phyloP scores from a whole-genome alignment of 1,140 invertebrate species.

The Pachypeltis micranthus region DNA sequence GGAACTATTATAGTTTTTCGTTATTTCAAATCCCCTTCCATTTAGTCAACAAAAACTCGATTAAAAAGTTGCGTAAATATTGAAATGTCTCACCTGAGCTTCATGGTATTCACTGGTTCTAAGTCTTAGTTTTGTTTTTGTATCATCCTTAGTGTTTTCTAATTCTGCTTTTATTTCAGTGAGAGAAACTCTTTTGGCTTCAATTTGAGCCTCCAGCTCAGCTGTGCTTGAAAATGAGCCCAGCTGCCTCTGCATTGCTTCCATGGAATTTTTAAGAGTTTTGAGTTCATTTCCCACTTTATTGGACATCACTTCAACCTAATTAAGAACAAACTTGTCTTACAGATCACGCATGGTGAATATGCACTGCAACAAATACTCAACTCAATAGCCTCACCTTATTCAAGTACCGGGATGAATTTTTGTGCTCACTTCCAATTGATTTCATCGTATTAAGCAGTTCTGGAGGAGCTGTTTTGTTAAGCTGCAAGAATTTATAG shows the following conservation, averaged over 20 bases:
- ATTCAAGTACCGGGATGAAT: slow-evolving; percentile 35
- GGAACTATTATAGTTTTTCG: too few relatives aligned
- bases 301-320: slow-evolving; percentile 25
- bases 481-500: slow-evolving; percentile 19
- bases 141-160: slow-evolving; percentile 17
- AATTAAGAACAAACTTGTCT: neutral
- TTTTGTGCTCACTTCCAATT: slow-evolving; percentile 40
- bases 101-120: neutral
- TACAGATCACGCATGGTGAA: neutral
- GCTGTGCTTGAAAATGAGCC: slow-evolving; percentile 38
- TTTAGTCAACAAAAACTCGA: too few relatives aligned
- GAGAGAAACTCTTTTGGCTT: slow-evolving; percentile 26
- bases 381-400: slow-evolving; percentile 29
- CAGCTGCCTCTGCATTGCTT: slow-evolving; percentile 37
- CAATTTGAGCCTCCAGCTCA: slow-evolving; percentile 36
- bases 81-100: neutral
- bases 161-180: slow-evolving; percentile 30
- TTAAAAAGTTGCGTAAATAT: too few relatives aligned
- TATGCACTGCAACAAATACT: neutral
- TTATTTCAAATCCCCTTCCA: too few relatives aligned
- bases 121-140: neutral
- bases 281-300: slow-evolving; percentile 26
- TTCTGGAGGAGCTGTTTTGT: slow-evolving; percentile 25
- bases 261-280: slow-evolving; percentile 24
- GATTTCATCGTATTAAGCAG: slow-evolving; percentile 41